These are phyloP conservation scores for Peromyscus maniculatus DNA, from an alignment of 2,113 vertebrate species.

Conservation along the genomic window DNA sequence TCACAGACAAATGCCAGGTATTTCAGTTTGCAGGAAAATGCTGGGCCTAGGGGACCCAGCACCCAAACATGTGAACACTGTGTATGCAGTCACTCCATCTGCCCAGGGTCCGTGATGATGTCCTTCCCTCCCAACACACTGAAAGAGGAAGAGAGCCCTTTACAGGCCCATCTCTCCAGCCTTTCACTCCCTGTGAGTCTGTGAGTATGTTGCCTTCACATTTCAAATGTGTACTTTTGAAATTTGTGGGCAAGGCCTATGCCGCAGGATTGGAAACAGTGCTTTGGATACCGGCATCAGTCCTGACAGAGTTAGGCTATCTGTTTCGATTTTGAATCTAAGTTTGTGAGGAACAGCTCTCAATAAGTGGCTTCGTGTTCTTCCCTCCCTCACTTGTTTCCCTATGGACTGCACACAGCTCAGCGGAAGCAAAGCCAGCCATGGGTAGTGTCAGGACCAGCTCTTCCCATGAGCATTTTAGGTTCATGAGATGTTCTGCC, in stretches of 20 bases:
- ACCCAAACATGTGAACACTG: neutral
- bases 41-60: neutral
- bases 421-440: no score
- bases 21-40: fast-evolving
- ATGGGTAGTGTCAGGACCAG: no score
- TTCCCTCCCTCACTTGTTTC: neutral
- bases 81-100: fast-evolving
- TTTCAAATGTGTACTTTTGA: slow-evolving; percentile 1
- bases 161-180: neutral
- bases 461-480: neutral
- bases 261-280: neutral
- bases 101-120: neutral
- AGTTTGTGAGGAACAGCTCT: neutral
- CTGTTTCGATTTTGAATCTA: neutral
- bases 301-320: neutral
- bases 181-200: neutral
- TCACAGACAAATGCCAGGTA: neutral
- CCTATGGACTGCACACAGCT: neutral
- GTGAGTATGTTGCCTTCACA: neutral
- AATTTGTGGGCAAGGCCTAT: neutral
- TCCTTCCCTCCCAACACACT: neutral
- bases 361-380: neutral
- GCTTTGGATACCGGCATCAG: neutral
- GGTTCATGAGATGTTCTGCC: neutral
- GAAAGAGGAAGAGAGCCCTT: no score